Evolutionary conservation across 1,140 invertebrate species (phyloP), one percentile per base, ranked within the genome.

Genomic region (Drosophila prosaltans): DNA sequence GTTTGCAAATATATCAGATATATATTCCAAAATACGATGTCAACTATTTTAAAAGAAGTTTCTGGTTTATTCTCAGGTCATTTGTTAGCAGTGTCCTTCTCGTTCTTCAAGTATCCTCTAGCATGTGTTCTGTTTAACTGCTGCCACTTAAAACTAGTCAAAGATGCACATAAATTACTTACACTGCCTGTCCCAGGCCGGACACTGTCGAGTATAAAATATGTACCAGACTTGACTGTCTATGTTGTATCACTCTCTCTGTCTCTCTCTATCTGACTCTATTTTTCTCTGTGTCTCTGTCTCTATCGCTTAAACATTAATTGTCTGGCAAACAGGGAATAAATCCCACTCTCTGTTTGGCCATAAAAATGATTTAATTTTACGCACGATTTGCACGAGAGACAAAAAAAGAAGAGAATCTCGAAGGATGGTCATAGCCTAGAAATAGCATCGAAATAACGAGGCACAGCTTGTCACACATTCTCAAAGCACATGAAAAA

Each of bases 291-390:
- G 9, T 1, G 2, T 51, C 45, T 26, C 7, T 7, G 21, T 51
- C 7, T 26, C 45, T 51, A 51, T 26, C 21, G 32, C 57, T 40
- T 21, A 39, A 32, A 59, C 57, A 59, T 59, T 59, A 59, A 59
- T 59, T 59, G 57, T 59, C 57, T 59, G 32, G 57, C 57, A 39
- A 40, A 36, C 8, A 21, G 45, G n/a, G 16, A 40, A 59, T 24
- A 39, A 59, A 59, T 59, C 55, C 55, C 55, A 36, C 55, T 36
- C 55, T 58, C 55, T 58, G 39, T 36, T 36, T 58, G 55, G 57
- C 57, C 57, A 59, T 59, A 59, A 59, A 59, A 59, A 59, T 59
- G 57, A 59, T 59, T 59, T 59, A 59, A 59, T 59, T 59, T 59
- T 59, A 59, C 57, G 57, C 57, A 59, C 57, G 32, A 40, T 32